Conservation (phyloP, 2,888 invertebrate species). For the Troides helena region DNA sequence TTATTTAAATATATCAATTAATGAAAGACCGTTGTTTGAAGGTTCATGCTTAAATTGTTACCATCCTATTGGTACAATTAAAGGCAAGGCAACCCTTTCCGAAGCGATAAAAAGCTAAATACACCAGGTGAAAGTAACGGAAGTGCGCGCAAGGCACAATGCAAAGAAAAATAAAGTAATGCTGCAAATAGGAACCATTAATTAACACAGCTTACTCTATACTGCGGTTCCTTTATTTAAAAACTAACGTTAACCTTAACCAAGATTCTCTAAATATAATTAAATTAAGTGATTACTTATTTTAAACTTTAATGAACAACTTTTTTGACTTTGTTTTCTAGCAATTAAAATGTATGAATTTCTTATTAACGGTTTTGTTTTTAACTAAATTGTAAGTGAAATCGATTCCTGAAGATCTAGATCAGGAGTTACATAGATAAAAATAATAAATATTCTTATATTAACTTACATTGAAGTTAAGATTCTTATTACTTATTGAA, state of each 20-base stretch:
- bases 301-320: not conserved
- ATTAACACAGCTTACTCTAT: slow-evolving; percentile 25
- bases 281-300: not conserved
- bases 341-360: not conserved
- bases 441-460: too few relatives aligned
- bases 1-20: not conserved
- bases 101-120: slow-evolving; percentile 22
- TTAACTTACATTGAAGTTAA: too few relatives aligned
- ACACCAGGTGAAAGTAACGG: slow-evolving; percentile 29
- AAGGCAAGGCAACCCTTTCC: slow-evolving; percentile 11
- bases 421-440: too few relatives aligned
- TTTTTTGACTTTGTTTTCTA: not conserved
- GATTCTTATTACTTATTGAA: too few relatives aligned
- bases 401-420: too few relatives aligned
- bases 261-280: not conserved
- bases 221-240: slow-evolving; percentile 4
- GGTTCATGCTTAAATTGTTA: not conserved
- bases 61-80: slow-evolving; percentile 3
- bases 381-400: too few relatives aligned
- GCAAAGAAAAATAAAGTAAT: slow-evolving; percentile 15
- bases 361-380: not conserved
- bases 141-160: slow-evolving; percentile 13
- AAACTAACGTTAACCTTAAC: not conserved
- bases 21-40: not conserved
- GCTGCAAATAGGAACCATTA: slow-evolving; percentile 25